A percentile compares a stretch with the other conserved stretches of the same genome.
These are phyloP conservation scores for Bombyx mandarina DNA, from an alignment of 1,140 invertebrate genomes.

Conservation along the genomic window DNA sequence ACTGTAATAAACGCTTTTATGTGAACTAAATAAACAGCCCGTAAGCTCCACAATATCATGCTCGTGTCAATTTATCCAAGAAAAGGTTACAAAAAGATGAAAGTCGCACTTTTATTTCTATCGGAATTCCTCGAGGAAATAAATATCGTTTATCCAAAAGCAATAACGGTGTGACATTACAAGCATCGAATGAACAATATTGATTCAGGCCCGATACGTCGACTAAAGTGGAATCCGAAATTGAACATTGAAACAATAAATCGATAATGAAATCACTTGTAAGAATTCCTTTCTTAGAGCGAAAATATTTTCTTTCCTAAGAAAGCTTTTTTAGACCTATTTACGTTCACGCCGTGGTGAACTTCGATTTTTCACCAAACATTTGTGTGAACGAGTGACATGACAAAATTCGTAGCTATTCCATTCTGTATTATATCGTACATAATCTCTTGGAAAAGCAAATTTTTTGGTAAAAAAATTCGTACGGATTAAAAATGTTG, in stretches of 20 bases:
- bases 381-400: too few species aligned
- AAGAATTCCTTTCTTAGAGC: conserved; percentile 6
- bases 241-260: conserved; percentile 7
- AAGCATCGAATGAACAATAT: conserved; percentile 8
- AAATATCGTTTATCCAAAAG: conserved; percentile 7
- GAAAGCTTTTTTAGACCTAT: conserved; percentile 1
- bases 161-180: conserved; percentile 7
- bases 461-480: too few species aligned
- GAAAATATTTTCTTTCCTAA: conserved; percentile 5
- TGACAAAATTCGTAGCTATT: too few species aligned
- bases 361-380: too few species aligned
- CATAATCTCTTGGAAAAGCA: too few species aligned
- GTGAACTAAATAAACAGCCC: too few species aligned
- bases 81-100: too few species aligned
- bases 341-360: background rate
- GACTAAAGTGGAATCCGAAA: conserved; percentile 4
- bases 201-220: conserved; percentile 9
- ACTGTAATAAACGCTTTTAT: too few species aligned
- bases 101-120: conserved; percentile 3
- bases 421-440: too few species aligned
- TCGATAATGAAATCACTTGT: conserved; percentile 10
- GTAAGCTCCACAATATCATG: too few species aligned
- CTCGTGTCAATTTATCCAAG: too few species aligned
- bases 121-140: conserved; percentile 2
- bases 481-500: too few species aligned